These are phyloP conservation scores for Entomobrya multifasciata DNA, from an alignment of 2,888 invertebrate species.

Conservation along the genomic window DNA sequence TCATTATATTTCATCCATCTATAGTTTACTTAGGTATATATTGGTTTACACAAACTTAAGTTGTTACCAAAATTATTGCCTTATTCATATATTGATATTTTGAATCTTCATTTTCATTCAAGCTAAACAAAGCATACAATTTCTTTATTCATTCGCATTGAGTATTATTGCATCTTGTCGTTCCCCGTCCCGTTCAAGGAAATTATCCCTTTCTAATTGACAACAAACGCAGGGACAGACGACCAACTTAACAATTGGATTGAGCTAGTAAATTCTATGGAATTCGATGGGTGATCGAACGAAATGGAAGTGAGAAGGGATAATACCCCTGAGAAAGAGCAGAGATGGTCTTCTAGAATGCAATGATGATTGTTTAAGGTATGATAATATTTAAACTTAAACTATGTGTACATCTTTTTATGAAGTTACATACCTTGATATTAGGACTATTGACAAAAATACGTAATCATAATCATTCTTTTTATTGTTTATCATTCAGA, in stretches of 20 bases:
- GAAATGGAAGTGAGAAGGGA: too few relatives aligned
- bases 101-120: neutral
- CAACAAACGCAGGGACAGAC: conserved; percentile 18
- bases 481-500: too few relatives aligned
- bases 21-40: neutral
- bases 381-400: too few relatives aligned
- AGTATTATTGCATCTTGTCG: neutral
- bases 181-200: conserved; percentile 33
- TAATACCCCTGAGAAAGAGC: too few relatives aligned
- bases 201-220: conserved; percentile 45
- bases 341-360: too few relatives aligned
- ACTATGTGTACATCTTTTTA: too few relatives aligned
- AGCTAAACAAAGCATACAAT: neutral
- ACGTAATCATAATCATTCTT: too few relatives aligned
- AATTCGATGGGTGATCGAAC: too few relatives aligned
- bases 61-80: neutral
- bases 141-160: neutral
- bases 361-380: neutral
- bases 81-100: neutral
- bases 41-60: neutral
- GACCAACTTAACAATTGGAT: neutral
- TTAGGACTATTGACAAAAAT: too few relatives aligned
- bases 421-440: too few relatives aligned
- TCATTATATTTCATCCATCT: conserved; percentile 24
- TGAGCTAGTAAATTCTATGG: too few relatives aligned